phyloP scores from a whole-genome alignment of 2,113 vertebrate genomes.

The Enhydra lutris region DNA sequence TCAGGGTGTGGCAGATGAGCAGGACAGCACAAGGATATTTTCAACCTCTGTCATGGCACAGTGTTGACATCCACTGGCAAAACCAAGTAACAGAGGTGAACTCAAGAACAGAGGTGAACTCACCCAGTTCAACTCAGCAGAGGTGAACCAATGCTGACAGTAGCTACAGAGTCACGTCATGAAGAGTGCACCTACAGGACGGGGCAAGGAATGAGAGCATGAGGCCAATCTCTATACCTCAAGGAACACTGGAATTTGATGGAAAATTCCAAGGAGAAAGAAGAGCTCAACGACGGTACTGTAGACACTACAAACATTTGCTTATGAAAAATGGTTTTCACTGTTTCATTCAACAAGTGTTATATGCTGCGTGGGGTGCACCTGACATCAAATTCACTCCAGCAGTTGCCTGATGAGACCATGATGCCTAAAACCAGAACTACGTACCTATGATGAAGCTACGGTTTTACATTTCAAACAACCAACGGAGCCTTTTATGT shows the following conservation, averaged over 20 bases:
- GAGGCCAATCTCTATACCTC: accelerated
- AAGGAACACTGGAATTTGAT: too few species aligned
- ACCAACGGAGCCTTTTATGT: too few species aligned
- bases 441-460: accelerated
- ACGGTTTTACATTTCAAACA: accelerated
- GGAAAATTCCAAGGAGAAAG: too few species aligned
- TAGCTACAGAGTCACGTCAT: accelerated
- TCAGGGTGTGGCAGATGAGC: neutral
- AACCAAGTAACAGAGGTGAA: neutral
- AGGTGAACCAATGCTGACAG: neutral
- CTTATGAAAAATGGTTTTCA: accelerated
- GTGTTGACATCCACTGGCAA: neutral
- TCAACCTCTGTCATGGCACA: neutral
- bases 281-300: too few species aligned
- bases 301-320: accelerated
- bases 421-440: neutral
- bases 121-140: too few species aligned
- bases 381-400: accelerated
- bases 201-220: accelerated
- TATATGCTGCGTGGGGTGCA: accelerated
- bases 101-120: neutral
- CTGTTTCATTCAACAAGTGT: accelerated
- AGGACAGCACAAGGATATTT: neutral
- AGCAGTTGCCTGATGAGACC: neutral
- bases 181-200: accelerated